Conservation (phyloP, 2,888 invertebrate species). For the Leptopterna dolabrata region DNA sequence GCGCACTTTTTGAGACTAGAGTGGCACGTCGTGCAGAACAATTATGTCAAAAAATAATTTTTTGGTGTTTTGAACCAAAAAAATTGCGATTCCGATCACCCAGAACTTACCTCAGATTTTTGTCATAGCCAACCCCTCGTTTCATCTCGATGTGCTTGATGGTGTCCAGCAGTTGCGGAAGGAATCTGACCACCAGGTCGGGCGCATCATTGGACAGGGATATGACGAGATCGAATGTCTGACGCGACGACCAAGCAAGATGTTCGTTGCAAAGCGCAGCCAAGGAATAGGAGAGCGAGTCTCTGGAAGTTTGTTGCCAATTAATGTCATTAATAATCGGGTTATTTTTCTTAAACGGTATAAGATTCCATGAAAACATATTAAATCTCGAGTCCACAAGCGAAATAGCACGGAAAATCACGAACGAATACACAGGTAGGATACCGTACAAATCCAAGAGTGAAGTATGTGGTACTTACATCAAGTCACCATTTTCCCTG, state of each 20-base stretch:
- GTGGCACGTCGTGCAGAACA: no score
- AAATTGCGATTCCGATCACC: no score
- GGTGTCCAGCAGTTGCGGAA: constrained; percentile 66
- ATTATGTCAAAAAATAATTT: no score
- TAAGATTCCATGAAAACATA: neutral
- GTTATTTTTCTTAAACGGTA: neutral
- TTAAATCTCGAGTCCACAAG: no score
- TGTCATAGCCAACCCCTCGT: constrained; percentile 69
- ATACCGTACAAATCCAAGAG: no score
- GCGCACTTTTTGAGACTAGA: no score
- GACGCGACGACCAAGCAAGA: constrained; percentile 68
- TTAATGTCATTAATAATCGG: no score
- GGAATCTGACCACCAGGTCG: constrained; percentile 65
- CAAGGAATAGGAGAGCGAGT: constrained; percentile 65
- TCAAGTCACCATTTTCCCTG: constrained; percentile 27
- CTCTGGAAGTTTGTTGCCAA: constrained; percentile 60
- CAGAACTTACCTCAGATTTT: constrained; percentile 66
- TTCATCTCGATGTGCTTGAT: constrained; percentile 68
- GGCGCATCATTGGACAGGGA: constrained; percentile 66
- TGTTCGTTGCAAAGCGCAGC: constrained; percentile 67
- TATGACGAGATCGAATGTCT: constrained; percentile 67
- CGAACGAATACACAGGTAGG: no score
- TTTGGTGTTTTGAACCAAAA: no score
- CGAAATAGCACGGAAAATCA: no score
- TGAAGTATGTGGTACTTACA: constrained; percentile 14